Percentiles rank a stretch among this genome's conserved stretches.
Conservation (phyloP, 2,888 invertebrate genomes). For the Hypomecis punctinalis region DNA sequence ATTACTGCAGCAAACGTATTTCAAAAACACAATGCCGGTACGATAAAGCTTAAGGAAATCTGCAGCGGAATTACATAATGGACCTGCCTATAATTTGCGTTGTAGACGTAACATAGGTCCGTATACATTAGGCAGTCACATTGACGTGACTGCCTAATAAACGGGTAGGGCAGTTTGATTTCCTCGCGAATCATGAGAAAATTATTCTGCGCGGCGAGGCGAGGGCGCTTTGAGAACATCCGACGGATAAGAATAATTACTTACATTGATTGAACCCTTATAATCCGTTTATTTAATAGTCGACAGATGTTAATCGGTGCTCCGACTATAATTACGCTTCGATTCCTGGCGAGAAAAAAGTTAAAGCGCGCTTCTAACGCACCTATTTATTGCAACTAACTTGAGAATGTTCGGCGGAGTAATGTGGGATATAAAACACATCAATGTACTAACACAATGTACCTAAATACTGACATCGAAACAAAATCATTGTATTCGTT, state of each 20-base stretch:
- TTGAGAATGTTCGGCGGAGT: conserved; percentile 38
- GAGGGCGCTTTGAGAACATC: conserved; percentile 78
- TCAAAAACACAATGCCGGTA: conserved; percentile 38
- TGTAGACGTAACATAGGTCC: conserved; percentile 63
- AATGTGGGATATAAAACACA: conserved; percentile 42
- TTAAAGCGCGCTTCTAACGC: conserved; percentile 57
- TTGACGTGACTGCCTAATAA: conserved; percentile 80
- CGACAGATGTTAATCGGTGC: conserved; percentile 83
- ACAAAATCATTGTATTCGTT: conserved; percentile 20
- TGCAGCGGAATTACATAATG: conserved; percentile 46
- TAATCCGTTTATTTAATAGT: conserved; percentile 83
- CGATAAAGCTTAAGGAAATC: conserved; percentile 40
- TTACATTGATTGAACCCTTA: conserved; percentile 84
- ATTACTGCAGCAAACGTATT: conserved; percentile 29
- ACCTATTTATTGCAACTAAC: conserved; percentile 59
- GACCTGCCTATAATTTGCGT: conserved; percentile 58
- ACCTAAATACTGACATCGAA: conserved; percentile 24
- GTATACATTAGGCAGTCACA: conserved; percentile 71
- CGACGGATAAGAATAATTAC: conserved; percentile 85
- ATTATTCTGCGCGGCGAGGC: conserved; percentile 73
- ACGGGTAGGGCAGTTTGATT: conserved; percentile 78
- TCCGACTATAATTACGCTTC: conserved; percentile 79
- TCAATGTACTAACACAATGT: conserved; percentile 25
- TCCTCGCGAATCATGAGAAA: conserved; percentile 83
- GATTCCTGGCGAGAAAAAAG: conserved; percentile 80